These are phyloP conservation scores for Rugalucina vietnamica DNA, from an alignment of 2,888 invertebrate species.

Conservation along the genomic window DNA sequence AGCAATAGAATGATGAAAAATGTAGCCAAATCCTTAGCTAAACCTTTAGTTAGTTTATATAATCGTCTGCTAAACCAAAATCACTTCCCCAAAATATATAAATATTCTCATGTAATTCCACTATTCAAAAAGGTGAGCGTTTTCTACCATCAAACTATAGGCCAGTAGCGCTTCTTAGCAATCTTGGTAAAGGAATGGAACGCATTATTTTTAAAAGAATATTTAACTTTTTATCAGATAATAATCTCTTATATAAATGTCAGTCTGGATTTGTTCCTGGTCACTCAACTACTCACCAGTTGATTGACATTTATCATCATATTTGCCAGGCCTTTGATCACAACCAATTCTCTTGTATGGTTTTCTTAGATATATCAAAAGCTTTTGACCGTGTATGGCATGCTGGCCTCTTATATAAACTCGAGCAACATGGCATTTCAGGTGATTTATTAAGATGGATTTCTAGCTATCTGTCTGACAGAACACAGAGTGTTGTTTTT, in stretches of 20 bases:
- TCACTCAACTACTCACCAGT: not conserved
- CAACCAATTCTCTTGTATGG: not conserved
- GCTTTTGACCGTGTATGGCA: slow-evolving; percentile 16
- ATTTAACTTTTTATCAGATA: not conserved
- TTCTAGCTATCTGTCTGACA: not conserved
- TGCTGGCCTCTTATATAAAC: not conserved
- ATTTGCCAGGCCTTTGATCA: not conserved
- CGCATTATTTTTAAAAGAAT: not conserved
- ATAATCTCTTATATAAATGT: slow-evolving; percentile 17
- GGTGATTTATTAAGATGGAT: not conserved
- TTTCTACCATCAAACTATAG: not conserved
- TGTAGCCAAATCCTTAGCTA: not conserved
- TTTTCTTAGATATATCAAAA: not conserved
- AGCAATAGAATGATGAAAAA: slow-evolving; percentile 22
- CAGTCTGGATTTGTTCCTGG: slow-evolving; percentile 15
- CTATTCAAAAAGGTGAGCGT: not conserved
- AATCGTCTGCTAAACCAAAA: too few species aligned
- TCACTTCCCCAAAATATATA: not conserved
- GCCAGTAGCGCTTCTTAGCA: not conserved
- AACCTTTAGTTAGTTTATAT: not conserved
- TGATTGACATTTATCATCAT: slow-evolving; percentile 8
- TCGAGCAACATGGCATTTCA: not conserved
- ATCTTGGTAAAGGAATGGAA: not conserved
- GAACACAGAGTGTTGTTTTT: not conserved
- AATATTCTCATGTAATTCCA: not conserved